Percentiles rank a stretch among this genome's conserved stretches.
These are phyloP conservation scores for Acanthopagrus latus DNA, from an alignment of 2,797 vertebrate species.

Conservation along the genomic window DNA sequence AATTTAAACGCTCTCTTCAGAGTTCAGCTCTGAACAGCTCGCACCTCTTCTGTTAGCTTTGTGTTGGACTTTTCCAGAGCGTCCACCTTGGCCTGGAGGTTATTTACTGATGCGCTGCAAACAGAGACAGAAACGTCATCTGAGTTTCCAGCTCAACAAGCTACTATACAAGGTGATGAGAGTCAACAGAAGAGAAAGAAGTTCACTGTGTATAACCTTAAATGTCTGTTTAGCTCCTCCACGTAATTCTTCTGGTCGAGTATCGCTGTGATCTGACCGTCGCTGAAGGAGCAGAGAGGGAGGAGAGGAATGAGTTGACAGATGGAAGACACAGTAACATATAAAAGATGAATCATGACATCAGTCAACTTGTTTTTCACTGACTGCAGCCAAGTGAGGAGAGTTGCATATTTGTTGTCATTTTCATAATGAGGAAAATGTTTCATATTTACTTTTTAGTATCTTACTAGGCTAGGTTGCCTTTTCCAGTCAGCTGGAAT, in stretches of 20 bases:
- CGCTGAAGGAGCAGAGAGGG: conserved; percentile 74
- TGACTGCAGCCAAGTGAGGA: background rate
- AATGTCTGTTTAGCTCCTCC: conserved; percentile 99
- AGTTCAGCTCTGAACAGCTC: conserved; percentile 33
- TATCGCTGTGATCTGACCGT: conserved; percentile 98
- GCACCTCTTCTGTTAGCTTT: conserved; percentile 97
- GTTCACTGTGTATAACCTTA: conserved; percentile 85
- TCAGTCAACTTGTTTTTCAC: background rate
- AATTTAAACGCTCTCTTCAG: background rate
- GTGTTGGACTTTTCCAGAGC: conserved; percentile 98
- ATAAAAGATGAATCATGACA: background rate
- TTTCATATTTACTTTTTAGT: background rate
- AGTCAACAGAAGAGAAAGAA: too few relatives aligned
- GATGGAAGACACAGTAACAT: background rate
- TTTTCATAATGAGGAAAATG: background rate
- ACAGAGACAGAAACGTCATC: conserved; percentile 33
- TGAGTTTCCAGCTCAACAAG: background rate
- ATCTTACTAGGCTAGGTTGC: background rate
- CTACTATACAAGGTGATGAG: background rate
- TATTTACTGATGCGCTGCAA: conserved; percentile 95
- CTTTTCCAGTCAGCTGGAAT: background rate
- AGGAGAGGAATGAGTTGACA: background rate
- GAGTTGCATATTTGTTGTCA: background rate
- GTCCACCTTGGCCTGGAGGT: conserved; percentile 98
- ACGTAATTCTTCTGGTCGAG: conserved; percentile 99